Evolutionary conservation across 2,888 invertebrate genomes (phyloP), one percentile per base, ranked within the genome.

Genomic region (Caenorhabditis afra): DNA sequence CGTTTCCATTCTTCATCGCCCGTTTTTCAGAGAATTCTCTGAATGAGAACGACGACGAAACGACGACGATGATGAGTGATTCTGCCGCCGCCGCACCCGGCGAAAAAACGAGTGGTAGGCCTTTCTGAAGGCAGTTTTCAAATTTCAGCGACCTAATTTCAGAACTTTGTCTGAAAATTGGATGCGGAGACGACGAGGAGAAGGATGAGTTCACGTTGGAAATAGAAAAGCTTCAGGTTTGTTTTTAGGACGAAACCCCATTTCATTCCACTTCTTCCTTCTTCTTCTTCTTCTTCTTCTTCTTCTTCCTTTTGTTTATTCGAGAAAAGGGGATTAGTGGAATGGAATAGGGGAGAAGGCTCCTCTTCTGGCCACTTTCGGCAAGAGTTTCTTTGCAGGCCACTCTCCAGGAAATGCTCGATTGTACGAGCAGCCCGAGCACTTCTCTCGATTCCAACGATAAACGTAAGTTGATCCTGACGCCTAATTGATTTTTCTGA

Each of bases 351-450:
- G n/a, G n/a, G 37, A 59, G 44, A 18, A 59, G 62, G 52, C 66
- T 49, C 29, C 58, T 67, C 55, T n/a, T 37, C 47, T 37, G 29
- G 37, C 47, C 57, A 22, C 55, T 71, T 64, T 49, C 52, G 57
- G 49, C 53, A 61, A 61, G 35, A 29, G 29, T 29, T 29, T 29
- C 55, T 66, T 75, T 70, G 14, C 66, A 79, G 79, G 75, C 70
- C 41, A 79, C 79, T 65, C 68, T 79, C 35, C 75, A 79, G 59
- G 79, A 79, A 75, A 79, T 79, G 79, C 71, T 79, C 58, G 70
- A 75, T 70, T 79, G 79, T 66, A 70, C 79, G 66, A 79, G 75
- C 65, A 79, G 79, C 65, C 79, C 79, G 29, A 79, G 79, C 59
- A 79, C 79, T 20, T 79, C 79, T 16, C 66, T 79, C 44, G 79